Base-by-base conservation (phyloP, 2,888 invertebrate species). In the Ichneumoninae sp. region DNA sequence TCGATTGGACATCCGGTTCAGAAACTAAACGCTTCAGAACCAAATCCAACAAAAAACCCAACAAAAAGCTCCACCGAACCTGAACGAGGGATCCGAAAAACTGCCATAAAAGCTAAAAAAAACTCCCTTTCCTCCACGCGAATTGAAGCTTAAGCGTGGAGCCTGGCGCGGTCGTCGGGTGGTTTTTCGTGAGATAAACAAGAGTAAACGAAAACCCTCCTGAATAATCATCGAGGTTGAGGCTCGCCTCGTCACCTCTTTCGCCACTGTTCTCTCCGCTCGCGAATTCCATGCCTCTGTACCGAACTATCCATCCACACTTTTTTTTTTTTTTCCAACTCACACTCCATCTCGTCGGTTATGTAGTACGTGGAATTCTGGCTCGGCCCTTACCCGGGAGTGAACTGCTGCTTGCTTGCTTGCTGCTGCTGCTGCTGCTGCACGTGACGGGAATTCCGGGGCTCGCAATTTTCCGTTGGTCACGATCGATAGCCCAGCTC, bases 371-470 rank as follows among this genome's bases (percentile, higher is more conserved):
- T 70, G 69, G 47, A 83, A 79, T 83, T 83, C 75, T 79, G 69
- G 83, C 60, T 69, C 74, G 75, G 74, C 81, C 81, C 71, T 77
- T 81, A 71, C 73, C 71, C 81, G 76, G 76, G 83, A 65, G 57
- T 73, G 66, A 81, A 74, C 81, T 75, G 71, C 79, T 65, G 76
- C 78, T 80, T 40, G 40, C 78, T 80, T 40, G 40, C 36, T 36
- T 36, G 36, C 57, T 73, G 75, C 65, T 70, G 83, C 73, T 83
- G 57, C 76, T 70, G 79, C 80, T 76, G 87, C 87, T 73, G 76
- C 81, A 84, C 80, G 81, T 81, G 84, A 84, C 73, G 74, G 63
- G 84, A 84, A 81, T 84, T 84, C 81, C 84, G 71, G 84, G 83
- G n/a, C 79, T 80, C 73, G 52, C 54, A 73, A 54, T 80, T 54